Conservation (phyloP, 2,797 vertebrate genomes). For the Petrocephalus sullivani region DNA sequence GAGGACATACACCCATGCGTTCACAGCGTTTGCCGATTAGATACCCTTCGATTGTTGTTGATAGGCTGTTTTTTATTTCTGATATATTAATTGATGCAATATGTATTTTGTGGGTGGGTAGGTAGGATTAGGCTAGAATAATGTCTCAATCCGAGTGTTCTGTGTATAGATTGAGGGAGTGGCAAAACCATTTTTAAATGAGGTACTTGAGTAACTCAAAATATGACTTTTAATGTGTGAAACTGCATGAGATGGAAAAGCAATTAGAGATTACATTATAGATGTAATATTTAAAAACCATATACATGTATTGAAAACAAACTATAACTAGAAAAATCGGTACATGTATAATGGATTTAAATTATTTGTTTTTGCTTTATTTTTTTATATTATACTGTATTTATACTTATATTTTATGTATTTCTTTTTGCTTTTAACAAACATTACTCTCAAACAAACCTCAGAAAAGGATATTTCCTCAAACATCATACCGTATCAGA, state of each 20-base stretch:
- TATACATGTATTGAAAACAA: neutral
- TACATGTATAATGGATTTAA: neutral
- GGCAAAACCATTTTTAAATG: neutral
- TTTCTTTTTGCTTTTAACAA: neutral
- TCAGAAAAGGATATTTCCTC: neutral
- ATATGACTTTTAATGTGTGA: neutral
- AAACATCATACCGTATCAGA: neutral
- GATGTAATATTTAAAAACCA: neutral
- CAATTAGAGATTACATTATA: neutral
- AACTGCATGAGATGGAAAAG: neutral
- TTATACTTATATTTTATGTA: neutral
- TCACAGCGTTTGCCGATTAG: neutral
- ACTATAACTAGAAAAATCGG: neutral
- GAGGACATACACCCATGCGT: neutral
- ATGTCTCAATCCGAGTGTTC: neutral
- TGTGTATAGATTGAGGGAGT: neutral
- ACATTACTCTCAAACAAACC: neutral
- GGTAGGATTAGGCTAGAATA: neutral
- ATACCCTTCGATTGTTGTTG: neutral
- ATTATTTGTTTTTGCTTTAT: neutral
- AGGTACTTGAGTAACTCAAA: neutral
- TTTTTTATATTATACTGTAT: neutral
- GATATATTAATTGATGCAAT: neutral
- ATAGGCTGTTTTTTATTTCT: neutral
- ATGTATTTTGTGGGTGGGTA: neutral